A percentile compares a stretch with the other conserved stretches of the same genome.
phyloP scores from a whole-genome alignment of 1,140 invertebrate genomes.

The Colletes latitarsis region DNA sequence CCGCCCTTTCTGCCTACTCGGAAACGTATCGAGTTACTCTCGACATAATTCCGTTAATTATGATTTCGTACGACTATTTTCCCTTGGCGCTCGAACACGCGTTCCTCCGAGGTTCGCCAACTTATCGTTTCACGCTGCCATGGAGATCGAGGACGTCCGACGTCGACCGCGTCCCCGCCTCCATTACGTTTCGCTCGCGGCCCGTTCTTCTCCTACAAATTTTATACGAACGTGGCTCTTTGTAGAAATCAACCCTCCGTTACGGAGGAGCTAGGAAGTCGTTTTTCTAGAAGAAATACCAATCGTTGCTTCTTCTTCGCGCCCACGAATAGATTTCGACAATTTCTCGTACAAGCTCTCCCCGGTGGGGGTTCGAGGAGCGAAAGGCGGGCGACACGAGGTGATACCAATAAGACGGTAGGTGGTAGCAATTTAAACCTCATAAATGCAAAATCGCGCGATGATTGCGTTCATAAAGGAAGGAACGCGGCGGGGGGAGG shows the following conservation, averaged over 20 bases:
- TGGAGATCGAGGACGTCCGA: neutral
- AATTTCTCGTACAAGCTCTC: neutral
- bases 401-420: conserved; percentile 43
- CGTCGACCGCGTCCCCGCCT: neutral
- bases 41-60: conserved; percentile 79
- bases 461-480: conserved; percentile 78
- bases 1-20: conserved; percentile 41
- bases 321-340: too few relatives aligned
- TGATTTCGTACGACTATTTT: conserved; percentile 78
- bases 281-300: too few relatives aligned
- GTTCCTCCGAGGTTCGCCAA: neutral
- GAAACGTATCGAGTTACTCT: conserved; percentile 74
- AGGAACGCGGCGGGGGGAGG: conserved; percentile 11
- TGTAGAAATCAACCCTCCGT: too few relatives aligned
- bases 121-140: conserved; percentile 3
- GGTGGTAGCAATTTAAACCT: conserved; percentile 73
- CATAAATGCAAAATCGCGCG: conserved; percentile 78
- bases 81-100: conserved; percentile 25
- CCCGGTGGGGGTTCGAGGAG: too few relatives aligned
- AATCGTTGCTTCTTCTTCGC: too few relatives aligned
- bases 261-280: too few relatives aligned
- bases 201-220: too few relatives aligned
- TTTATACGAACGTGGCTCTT: too few relatives aligned
- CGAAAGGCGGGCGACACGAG: neutral
- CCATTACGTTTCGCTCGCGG: too few relatives aligned